phyloP scores from a whole-genome alignment of 2,797 vertebrate species.

The Hemibagrus guttatus region DNA sequence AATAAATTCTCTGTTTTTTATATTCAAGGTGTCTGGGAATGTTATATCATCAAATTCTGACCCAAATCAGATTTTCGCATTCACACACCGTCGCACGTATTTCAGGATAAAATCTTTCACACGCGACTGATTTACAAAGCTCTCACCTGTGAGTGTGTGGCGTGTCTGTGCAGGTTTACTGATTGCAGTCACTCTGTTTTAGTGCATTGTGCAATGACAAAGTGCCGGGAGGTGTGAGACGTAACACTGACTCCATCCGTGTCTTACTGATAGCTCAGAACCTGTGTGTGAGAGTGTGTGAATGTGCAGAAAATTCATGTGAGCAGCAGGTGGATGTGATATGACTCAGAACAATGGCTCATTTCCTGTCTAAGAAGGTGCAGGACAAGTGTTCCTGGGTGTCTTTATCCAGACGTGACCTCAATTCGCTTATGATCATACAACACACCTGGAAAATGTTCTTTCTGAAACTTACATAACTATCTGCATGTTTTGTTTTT shows the following conservation, averaged over 20 bases:
- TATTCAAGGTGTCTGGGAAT: too few relatives aligned
- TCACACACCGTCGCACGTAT: not conserved
- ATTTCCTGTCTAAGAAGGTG: not conserved
- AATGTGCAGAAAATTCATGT: constrained; percentile 15
- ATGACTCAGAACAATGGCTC: constrained; percentile 19
- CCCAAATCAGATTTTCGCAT: not conserved
- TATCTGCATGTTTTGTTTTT: not conserved
- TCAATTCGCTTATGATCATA: not conserved
- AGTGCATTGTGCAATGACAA: not conserved
- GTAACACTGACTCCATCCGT: not conserved
- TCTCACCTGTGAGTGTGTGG: not conserved
- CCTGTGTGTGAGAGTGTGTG: not conserved
- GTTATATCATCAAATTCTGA: not conserved
- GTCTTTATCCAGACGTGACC: not conserved
- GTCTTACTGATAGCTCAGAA: constrained; percentile 22
- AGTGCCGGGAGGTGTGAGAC: constrained; percentile 16
- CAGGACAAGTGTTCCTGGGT: not conserved
- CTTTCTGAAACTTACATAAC: not conserved
- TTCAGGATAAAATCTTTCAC: not conserved
- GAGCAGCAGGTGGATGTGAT: constrained; percentile 38
- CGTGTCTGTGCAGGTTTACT: constrained; percentile 15
- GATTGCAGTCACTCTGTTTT: not conserved
- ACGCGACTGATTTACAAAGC: not conserved
- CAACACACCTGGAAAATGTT: too few relatives aligned
- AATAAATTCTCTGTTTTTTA: not conserved